Conservation (phyloP, 2,797 vertebrate genomes). For the Antrozous pallidus region DNA sequence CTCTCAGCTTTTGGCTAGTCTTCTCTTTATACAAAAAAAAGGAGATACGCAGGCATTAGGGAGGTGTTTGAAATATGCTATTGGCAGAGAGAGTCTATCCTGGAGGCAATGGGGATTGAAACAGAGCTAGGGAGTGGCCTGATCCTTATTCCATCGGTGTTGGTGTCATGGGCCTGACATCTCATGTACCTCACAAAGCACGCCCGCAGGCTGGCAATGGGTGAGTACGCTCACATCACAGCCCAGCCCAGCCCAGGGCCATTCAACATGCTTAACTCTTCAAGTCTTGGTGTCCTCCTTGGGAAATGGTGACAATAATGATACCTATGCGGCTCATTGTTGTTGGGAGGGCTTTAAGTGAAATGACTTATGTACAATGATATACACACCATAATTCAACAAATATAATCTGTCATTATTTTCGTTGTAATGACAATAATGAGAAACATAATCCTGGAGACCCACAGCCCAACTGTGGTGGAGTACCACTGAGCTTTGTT, state of each 20-base stretch:
- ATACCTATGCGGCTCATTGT: neutral
- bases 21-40: neutral
- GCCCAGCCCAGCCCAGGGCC: neutral
- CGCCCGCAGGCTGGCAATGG: fast-evolving
- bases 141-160: fast-evolving
- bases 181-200: fast-evolving
- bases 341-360: neutral
- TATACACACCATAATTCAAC: neutral
- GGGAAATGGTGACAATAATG: neutral
- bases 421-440: no score
- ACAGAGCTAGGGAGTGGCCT: neutral
- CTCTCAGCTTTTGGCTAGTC: neutral
- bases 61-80: fast-evolving
- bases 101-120: neutral
- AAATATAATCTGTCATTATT: neutral
- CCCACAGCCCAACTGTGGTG: neutral
- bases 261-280: neutral
- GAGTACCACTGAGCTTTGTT: no score
- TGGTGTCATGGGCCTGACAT: fast-evolving
- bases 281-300: neutral
- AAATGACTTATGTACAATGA: neutral
- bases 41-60: neutral
- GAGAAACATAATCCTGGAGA: neutral
- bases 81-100: neutral
- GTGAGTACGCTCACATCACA: fast-evolving